Evolutionary conservation across 2,888 invertebrate genomes (phyloP).

Genomic region (Archips xylosteana): DNA sequence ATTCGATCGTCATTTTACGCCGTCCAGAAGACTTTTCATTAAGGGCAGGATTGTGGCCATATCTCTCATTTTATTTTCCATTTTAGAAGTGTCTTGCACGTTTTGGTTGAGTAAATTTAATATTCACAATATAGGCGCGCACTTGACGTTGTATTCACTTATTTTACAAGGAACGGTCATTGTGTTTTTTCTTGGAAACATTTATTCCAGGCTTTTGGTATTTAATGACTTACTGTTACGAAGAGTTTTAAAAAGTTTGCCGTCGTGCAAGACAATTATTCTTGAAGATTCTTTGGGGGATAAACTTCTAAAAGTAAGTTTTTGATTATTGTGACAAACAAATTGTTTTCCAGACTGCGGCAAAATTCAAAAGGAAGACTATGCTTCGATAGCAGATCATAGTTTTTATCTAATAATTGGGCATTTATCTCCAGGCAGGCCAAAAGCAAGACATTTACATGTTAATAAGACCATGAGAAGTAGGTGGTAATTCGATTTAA

Average conservation of each 20-base stretch:
- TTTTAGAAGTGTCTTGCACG: slow-evolving; percentile 47
- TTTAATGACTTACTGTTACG: slow-evolving; percentile 56
- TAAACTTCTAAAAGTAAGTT: slow-evolving; percentile 54
- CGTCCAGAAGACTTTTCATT: slow-evolving; percentile 49
- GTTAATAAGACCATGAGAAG: not conserved
- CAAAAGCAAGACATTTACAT: too few relatives aligned
- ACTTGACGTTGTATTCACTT: slow-evolving; percentile 55
- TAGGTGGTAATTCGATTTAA: not conserved
- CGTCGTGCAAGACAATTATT: slow-evolving; percentile 48
- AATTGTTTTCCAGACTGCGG: not conserved
- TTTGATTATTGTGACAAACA: not conserved
- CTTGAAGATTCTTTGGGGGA: slow-evolving; percentile 49
- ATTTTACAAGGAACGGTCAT: slow-evolving; percentile 62
- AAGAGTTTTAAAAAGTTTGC: slow-evolving; percentile 48
- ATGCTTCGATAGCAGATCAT: too few relatives aligned
- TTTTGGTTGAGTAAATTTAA: slow-evolving; percentile 53
- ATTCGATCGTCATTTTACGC: slow-evolving; percentile 56
- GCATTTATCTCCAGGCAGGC: too few relatives aligned
- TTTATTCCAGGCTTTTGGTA: slow-evolving; percentile 55
- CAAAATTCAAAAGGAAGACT: not conserved
- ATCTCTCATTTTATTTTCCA: slow-evolving; percentile 50
- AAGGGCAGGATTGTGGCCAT: slow-evolving; percentile 52
- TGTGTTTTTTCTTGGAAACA: slow-evolving; percentile 54
- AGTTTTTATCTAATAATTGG: too few relatives aligned
- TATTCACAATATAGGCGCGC: slow-evolving; percentile 53